Conservation (phyloP, 2,888 invertebrate genomes). For the Sussaba pulchella region DNA sequence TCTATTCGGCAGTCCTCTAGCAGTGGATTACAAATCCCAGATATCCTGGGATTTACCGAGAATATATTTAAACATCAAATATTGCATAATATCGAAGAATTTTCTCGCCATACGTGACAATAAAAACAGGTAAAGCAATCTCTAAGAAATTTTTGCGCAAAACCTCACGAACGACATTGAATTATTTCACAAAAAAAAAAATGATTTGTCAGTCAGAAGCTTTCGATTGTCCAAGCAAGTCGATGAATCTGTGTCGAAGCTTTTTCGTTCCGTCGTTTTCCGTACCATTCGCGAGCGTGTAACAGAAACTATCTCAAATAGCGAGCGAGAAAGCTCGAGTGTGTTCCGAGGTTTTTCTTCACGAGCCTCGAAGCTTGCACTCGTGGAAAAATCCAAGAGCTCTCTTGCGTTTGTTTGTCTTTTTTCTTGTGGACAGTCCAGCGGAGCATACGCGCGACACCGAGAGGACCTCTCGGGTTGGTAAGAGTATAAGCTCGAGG, state of each 20-base stretch:
- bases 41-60: not conserved
- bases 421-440: not conserved
- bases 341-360: not conserved
- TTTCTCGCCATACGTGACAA: too few species aligned
- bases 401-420: not conserved
- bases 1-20: not conserved
- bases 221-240: too few species aligned
- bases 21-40: not conserved
- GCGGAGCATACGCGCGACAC: not conserved
- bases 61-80: not conserved
- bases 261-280: too few species aligned
- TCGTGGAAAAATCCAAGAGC: not conserved
- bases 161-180: too few species aligned
- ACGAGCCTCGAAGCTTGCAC: not conserved
- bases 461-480: constrained; percentile 35
- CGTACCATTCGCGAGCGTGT: not conserved
- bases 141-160: too few species aligned
- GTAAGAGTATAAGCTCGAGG: constrained; percentile 32
- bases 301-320: not conserved
- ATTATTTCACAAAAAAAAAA: too few species aligned
- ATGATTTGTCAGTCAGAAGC: too few species aligned
- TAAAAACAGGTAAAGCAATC: too few species aligned
- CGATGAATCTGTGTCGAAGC: too few species aligned
- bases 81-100: not conserved
- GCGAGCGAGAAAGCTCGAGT: not conserved